Conservation (phyloP, 2,888 invertebrate species). For the Nowickia ferox region DNA sequence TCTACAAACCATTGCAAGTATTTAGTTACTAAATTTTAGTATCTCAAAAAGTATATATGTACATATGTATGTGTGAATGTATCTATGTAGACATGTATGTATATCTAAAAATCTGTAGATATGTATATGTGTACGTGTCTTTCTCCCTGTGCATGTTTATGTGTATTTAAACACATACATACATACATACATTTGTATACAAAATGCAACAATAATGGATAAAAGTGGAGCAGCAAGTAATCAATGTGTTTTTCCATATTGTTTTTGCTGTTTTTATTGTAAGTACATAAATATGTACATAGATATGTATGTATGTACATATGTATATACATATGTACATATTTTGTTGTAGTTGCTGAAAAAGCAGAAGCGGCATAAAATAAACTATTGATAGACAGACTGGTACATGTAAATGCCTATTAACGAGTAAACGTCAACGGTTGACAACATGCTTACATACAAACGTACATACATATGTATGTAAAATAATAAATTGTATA, state of each 20-base stretch:
- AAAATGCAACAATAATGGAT: slow-evolving; percentile 63
- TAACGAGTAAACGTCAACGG: slow-evolving; percentile 60
- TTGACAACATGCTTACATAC: slow-evolving; percentile 59
- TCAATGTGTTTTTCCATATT: slow-evolving; percentile 58
- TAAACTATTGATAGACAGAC: slow-evolving; percentile 35
- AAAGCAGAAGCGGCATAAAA: slow-evolving; percentile 64
- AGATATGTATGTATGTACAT: no score
- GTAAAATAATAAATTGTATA: background rate
- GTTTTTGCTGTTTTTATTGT: slow-evolving; percentile 44
- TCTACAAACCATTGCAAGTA: background rate
- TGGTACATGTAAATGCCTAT: slow-evolving; percentile 39
- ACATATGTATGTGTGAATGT: background rate
- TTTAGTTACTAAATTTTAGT: background rate
- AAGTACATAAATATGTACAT: no score
- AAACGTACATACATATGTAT: background rate
- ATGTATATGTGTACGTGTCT: slow-evolving; percentile 3
- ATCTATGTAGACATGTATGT: background rate
- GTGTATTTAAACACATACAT: background rate
- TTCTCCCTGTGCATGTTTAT: slow-evolving; percentile 30
- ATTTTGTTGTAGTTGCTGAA: slow-evolving; percentile 37
- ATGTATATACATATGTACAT: background rate
- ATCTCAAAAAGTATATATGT: no score
- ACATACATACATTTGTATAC: background rate
- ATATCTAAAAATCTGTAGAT: background rate
- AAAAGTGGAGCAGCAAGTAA: slow-evolving; percentile 70